These are phyloP conservation scores for Euzetes globulus DNA, from an alignment of 2,888 invertebrate species.

Conservation along the genomic window DNA sequence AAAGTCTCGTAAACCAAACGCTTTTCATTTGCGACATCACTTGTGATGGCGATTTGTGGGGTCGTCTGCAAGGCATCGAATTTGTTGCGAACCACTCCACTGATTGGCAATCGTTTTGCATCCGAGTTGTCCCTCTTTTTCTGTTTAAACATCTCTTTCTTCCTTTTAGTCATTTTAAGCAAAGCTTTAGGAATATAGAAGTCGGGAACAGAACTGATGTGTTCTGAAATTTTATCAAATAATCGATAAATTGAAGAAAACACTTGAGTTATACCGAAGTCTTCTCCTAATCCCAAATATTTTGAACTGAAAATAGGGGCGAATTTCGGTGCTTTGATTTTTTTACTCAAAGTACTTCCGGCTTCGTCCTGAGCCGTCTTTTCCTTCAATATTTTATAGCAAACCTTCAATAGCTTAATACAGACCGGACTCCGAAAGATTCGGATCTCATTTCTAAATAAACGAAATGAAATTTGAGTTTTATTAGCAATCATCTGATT, in stretches of 20 bases:
- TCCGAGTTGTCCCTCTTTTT: not conserved
- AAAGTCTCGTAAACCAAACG: constrained; percentile 31
- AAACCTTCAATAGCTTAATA: constrained; percentile 81
- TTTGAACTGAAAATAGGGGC: not conserved
- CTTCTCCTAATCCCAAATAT: constrained; percentile 30
- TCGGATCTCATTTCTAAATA: constrained; percentile 16
- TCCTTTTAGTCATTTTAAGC: not conserved
- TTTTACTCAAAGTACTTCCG: not conserved
- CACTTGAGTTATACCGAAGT: constrained; percentile 5
- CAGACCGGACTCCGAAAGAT: constrained; percentile 71
- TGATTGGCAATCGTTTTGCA: constrained; percentile 19
- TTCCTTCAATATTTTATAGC: constrained; percentile 69
- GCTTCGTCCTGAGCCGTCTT: not conserved
- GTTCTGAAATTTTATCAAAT: not conserved
- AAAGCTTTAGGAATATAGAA: constrained; percentile 20
- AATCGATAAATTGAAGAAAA: not conserved
- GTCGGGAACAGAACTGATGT: not conserved
- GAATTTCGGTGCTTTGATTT: not conserved
- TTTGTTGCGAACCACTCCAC: not conserved
- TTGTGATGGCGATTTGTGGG: not conserved
- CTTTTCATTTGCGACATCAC: constrained; percentile 4
- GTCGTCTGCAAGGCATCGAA: not conserved
- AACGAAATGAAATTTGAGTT: not conserved
- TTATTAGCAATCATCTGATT: not conserved
- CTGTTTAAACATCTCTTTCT: not conserved